Base-by-base conservation (phyloP, 1,140 invertebrate genomes). In the Lepidurus couesii region DNA sequence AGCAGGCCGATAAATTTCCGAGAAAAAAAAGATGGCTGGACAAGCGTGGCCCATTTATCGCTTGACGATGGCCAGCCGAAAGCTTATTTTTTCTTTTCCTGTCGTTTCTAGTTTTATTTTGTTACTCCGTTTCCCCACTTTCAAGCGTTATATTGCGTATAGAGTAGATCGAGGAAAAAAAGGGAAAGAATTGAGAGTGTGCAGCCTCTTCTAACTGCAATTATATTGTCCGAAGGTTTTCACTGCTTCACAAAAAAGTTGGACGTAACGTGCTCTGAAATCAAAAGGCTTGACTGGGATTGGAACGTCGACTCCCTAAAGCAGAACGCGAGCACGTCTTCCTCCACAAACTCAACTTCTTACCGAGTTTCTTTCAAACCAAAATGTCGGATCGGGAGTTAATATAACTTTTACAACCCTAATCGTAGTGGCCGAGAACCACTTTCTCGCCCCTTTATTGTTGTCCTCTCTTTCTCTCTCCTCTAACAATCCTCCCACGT, bases 391-490 rank as follows among this genome's bases (percentile, higher is more conserved):
- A 65, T 65, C 53, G 13, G 8, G 16, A 65, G 21, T 65, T 16
- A 65, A 16, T 65, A 65, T 65, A 21, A 34, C 21, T 65, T 47
- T 21, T 65, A 16, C 53, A 65, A 16, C 53, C 53, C 7, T 65
- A 65, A 65, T 65, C 9, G 10, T 13, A 65, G 53, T 21, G 34
- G 16, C 53, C 13, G 13, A 7, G 3, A 65, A 65, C 9, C 8
- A 65, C 53, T 65, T 65, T 65, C 53, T 65, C 53, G 16, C 53
- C 53, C 53, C 53, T 21, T 65, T 65, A 65, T 65, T 65, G 53
- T 21, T 9, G 21, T 7, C 16, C 53, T 16, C 53, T 65, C 21
- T 65, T 13, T 65, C 13, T 7, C 53, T 21, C 13, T 7, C 16
- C n/a, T 16, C 21, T 65, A 7, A n/a, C 6, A 65, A 21, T 13